phyloP scores from a whole-genome alignment of 2,888 invertebrate genomes.

The Pseudanteris insignis region DNA sequence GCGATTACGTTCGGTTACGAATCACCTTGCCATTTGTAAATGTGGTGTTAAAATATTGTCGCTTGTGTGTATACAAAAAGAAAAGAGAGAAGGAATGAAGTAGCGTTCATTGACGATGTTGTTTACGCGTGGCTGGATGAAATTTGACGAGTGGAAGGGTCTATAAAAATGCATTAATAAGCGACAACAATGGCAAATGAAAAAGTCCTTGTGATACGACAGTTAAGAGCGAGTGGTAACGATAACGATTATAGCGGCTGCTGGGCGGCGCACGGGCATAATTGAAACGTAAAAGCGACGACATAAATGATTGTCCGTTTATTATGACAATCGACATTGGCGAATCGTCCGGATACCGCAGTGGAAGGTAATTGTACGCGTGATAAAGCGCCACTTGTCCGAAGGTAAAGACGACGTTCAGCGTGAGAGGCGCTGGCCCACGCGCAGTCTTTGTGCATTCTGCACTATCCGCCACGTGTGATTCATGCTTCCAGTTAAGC shows the following conservation, averaged over 20 bases:
- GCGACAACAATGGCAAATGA: conserved; percentile 51
- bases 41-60: too few relatives aligned
- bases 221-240: conserved; percentile 28
- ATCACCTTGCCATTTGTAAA: too few relatives aligned
- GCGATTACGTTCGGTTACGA: too few relatives aligned
- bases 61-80: too few relatives aligned
- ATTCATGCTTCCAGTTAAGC: background rate
- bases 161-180: conserved; percentile 45
- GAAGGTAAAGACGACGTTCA: conserved; percentile 33
- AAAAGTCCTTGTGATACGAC: conserved; percentile 50
- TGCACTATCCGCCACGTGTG: conserved; percentile 1
- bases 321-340: conserved; percentile 40
- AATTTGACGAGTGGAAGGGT: conserved; percentile 28
- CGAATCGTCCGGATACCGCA: conserved; percentile 41
- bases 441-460: conserved; percentile 11
- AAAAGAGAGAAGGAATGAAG: too few relatives aligned
- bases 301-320: conserved; percentile 46
- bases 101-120: conserved; percentile 13
- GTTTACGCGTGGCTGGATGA: conserved; percentile 28
- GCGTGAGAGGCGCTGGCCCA: conserved; percentile 14
- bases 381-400: conserved; percentile 43
- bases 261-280: conserved; percentile 21
- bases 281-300: conserved; percentile 52
- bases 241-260: conserved; percentile 14
- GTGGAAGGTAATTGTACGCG: conserved; percentile 44